Base-by-base conservation (phyloP, 2,113 vertebrate genomes). In the Tamias sibiricus region DNA sequence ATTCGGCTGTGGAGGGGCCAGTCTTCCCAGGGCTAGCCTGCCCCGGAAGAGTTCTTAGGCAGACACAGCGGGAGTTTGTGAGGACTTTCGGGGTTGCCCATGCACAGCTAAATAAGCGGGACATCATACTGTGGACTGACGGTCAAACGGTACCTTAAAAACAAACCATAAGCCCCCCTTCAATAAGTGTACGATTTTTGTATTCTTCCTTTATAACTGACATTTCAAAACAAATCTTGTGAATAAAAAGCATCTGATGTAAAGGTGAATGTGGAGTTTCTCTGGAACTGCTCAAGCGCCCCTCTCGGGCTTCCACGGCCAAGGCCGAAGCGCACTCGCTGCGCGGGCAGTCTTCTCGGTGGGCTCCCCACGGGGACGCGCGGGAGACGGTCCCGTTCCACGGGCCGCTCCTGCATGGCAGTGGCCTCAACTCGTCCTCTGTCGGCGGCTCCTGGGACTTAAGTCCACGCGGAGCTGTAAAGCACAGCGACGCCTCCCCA, bases 381-480 rank as follows among this genome's bases (percentile, higher is more conserved):
- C n/a, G n/a, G n/a, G n/a, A n/a, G n/a, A n/a, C n/a, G n/a, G n/a
- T n/a, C n/a, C n/a, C n/a, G n/a, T n/a, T n/a, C n/a, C n/a, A n/a
- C n/a, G n/a, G n/a, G 52, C 71, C 95, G 72, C 37, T 80, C 59
- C 52, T 95, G 68, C 12, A 64, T 4, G 44, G n/a, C 68, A 72
- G 71, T 20, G 75, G 68, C 62, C 64, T 62, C 54, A 71, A 12
- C 35, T 19, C n/a, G 68, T 57, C 44, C 62, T 59, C 66, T 88
- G 85, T 79, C 86, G 85, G 32, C 17, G n/a, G 40, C 88, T 76
- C 68, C 72, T 66, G 64, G 64, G 52, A 94, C 87, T 88, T 95
- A 79, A 82, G 87, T 90, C 72, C 52, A 84, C 80, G 66, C 19
- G 68, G 66, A 32, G 54, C n/a, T 49, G 47, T 10, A 49, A 49